Conservation (phyloP, 2,113 vertebrate species). For the Microcebus griseorufus region DNA sequence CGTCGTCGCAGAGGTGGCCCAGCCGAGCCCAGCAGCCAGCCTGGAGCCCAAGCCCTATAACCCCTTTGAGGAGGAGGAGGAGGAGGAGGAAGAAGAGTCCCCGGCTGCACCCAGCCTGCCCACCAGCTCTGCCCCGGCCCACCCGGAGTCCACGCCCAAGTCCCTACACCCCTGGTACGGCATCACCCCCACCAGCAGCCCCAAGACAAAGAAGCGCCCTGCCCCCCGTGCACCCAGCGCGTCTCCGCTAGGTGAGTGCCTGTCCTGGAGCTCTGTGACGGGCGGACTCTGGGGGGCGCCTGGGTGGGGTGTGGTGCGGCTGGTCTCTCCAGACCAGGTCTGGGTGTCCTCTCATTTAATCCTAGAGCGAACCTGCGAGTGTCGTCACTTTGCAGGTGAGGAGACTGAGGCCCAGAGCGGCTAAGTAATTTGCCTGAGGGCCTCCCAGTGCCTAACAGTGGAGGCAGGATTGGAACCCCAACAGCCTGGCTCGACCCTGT, state of each 20-base stretch:
- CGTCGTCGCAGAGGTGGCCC: slow-evolving; percentile 35
- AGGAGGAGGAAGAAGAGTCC: slow-evolving; percentile 80
- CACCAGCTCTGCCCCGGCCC: slow-evolving; percentile 51
- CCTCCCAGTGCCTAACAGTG: rapidly evolving
- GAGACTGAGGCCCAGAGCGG: neutral
- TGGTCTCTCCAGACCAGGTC: rapidly evolving
- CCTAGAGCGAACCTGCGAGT: neutral
- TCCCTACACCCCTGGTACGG: slow-evolving; percentile 95
- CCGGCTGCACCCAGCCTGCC: slow-evolving; percentile 49
- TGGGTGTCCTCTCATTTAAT: neutral
- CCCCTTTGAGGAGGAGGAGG: slow-evolving; percentile 92
- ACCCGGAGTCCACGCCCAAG: slow-evolving; percentile 70
- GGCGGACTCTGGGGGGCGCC: rapidly evolving
- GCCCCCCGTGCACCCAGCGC: slow-evolving; percentile 90
- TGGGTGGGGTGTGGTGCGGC: neutral
- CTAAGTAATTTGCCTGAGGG: neutral
- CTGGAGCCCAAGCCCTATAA: slow-evolving; percentile 87
- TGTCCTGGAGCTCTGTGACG: rapidly evolving
- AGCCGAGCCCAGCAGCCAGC: slow-evolving; percentile 1
- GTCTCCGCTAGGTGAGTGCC: slow-evolving; percentile 85
- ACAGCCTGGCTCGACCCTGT: no score
- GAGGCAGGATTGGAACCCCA: neutral
- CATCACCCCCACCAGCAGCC: slow-evolving; percentile 93
- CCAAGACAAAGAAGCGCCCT: slow-evolving; percentile 90
- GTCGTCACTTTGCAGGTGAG: neutral